phyloP scores from a whole-genome alignment of 2,888 invertebrate species.

The Litoditis marina region DNA sequence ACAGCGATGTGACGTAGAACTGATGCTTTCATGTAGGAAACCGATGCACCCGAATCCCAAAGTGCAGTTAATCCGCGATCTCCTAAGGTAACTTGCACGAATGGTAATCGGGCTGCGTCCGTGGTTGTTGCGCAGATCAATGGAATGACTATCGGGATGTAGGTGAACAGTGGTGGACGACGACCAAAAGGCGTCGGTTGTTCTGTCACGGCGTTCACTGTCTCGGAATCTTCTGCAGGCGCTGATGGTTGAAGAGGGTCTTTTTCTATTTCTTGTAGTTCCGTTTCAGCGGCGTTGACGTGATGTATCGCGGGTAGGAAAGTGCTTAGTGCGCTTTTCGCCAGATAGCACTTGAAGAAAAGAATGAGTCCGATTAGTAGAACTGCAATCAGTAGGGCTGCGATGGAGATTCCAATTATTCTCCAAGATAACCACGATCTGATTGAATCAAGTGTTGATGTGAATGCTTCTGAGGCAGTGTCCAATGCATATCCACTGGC shows the following conservation, averaged over 20 bases:
- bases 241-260: not conserved
- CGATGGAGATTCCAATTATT: not conserved
- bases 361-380: not conserved
- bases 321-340: not conserved
- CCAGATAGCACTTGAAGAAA: not conserved
- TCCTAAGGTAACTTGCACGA: constrained; percentile 1
- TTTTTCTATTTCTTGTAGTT: not conserved
- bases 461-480: not conserved
- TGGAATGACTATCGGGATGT: constrained; percentile 15
- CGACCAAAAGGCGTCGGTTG: not conserved
- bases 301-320: not conserved
- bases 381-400: not conserved
- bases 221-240: not conserved
- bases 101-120: not conserved
- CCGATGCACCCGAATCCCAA: constrained; percentile 9
- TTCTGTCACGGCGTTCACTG: not conserved
- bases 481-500: not conserved
- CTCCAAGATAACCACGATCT: not conserved
- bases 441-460: not conserved
- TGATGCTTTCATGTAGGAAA: constrained; percentile 13
- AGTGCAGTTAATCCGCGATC: constrained; percentile 3
- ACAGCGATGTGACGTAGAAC: not conserved
- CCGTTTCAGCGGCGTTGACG: not conserved
- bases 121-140: not conserved
- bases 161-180: constrained; percentile 17